Percentiles rank a stretch among this genome's conserved stretches.
Conservation (phyloP, 30 jellyfish, hydroid and myxozoan species). For the Aurelia sp. region DNA sequence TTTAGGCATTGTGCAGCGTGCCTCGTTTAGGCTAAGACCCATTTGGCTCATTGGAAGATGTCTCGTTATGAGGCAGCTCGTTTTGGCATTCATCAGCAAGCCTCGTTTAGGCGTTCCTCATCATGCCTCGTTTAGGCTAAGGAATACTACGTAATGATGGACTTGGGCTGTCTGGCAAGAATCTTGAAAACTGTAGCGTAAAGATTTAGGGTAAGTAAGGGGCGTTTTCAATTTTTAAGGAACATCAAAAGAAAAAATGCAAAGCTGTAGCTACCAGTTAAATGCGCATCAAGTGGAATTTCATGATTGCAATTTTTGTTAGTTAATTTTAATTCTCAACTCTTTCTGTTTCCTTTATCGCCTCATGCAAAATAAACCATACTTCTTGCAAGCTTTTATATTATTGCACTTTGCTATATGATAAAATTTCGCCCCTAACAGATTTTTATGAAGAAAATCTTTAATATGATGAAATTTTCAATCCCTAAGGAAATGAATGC, state of each 20-base stretch:
- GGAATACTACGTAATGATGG: conserved; percentile 1
- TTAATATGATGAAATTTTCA: too few species aligned
- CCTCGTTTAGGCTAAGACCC: neutral
- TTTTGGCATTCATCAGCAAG: neutral
- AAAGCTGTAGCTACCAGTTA: too few species aligned
- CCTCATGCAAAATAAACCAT: conserved; percentile 15
- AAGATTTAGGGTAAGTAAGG: conserved; percentile 51
- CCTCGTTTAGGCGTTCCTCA: conserved; percentile 43
- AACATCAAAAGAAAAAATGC: neutral
- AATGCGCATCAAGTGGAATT: conserved; percentile 47
- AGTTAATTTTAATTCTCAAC: neutral
- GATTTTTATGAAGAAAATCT: too few species aligned
- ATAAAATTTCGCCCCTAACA: too few species aligned
- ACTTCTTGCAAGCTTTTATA: too few species aligned
- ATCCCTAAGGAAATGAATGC: too few species aligned
- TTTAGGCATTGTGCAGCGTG: neutral
- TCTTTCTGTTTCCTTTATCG: too few species aligned
- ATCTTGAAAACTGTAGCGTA: neutral
- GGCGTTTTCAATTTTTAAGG: conserved; percentile 9
- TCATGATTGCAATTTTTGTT: conserved; percentile 34
- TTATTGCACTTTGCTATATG: too few species aligned
- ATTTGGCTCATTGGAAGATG: neutral
- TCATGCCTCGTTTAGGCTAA: neutral
- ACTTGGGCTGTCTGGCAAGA: conserved; percentile 32
- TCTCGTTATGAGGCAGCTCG: conserved; percentile 1